Evolutionary conservation across 2,113 vertebrate genomes (phyloP).

Genomic region (Carassius carassius): DNA sequence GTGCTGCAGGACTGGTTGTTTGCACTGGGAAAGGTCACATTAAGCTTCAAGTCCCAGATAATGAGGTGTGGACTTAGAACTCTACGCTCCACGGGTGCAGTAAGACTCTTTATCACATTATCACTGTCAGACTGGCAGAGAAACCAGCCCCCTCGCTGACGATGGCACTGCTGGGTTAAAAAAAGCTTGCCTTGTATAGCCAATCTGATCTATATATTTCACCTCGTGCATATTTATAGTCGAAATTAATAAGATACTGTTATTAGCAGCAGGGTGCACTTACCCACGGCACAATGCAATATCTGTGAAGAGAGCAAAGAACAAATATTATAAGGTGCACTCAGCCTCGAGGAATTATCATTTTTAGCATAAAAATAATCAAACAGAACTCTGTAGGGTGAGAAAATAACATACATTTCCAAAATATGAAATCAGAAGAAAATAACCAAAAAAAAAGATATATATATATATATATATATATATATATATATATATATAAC

Average conservation of each 20-base stretch:
- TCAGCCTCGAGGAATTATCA: no score
- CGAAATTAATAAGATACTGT: neutral
- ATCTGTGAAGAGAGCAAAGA: conserved; percentile 77
- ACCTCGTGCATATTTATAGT: conserved; percentile 5
- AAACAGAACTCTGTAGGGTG: no score
- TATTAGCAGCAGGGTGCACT: conserved; percentile 68
- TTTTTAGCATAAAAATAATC: no score
- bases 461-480: no score
- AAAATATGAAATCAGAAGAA: no score
- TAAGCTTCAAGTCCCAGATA: conserved; percentile 48
- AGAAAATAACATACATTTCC: no score
- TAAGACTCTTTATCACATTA: conserved; percentile 48
- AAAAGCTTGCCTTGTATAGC: conserved; percentile 6
- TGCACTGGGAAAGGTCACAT: conserved; percentile 59
- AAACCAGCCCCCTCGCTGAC: neutral
- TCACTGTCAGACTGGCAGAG: neutral
- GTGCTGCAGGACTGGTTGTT: conserved; percentile 48
- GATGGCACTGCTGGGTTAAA: neutral
- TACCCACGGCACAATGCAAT: conserved; percentile 93
- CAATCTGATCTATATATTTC: conserved; percentile 2
- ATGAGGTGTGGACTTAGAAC: conserved; percentile 54
- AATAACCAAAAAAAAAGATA: no score
- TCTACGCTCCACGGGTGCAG: neutral
- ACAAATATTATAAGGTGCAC: neutral
- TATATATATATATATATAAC: no score